A percentile compares a stretch with the other conserved stretches of the same genome.
These are phyloP conservation scores for Prostheceraeus crozeri DNA, from an alignment of 2,888 invertebrate genomes.

Conservation along the genomic window DNA sequence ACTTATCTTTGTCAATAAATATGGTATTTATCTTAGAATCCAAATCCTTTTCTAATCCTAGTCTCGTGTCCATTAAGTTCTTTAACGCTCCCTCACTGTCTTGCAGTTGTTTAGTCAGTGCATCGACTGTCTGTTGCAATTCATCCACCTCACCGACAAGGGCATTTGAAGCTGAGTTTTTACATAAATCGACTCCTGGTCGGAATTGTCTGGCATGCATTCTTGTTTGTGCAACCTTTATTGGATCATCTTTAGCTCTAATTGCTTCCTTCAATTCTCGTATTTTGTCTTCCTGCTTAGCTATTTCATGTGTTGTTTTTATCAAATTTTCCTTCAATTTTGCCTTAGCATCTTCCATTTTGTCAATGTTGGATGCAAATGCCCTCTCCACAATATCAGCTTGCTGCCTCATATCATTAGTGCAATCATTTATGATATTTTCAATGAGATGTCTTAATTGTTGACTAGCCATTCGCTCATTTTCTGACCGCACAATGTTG, in stretches of 20 bases:
- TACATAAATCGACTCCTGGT: constrained; percentile 73
- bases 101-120: constrained; percentile 50
- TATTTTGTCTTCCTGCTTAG: constrained; percentile 70
- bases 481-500: constrained; percentile 68
- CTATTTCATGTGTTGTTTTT: constrained; percentile 65
- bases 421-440: constrained; percentile 67
- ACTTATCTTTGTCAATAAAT: constrained; percentile 56
- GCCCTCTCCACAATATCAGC: constrained; percentile 73
- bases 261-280: constrained; percentile 65
- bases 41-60: constrained; percentile 56
- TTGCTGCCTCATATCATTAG: constrained; percentile 72
- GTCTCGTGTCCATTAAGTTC: constrained; percentile 55
- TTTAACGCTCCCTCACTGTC: constrained; percentile 53
- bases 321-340: constrained; percentile 66
- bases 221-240: constrained; percentile 79
- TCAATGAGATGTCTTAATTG: constrained; percentile 66
- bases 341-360: constrained; percentile 58
- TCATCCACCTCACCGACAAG: constrained; percentile 56
- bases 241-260: constrained; percentile 70
- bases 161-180: constrained; percentile 69
- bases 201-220: constrained; percentile 69
- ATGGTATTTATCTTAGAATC: constrained; percentile 55
- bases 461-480: constrained; percentile 68
- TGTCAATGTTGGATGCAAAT: constrained; percentile 68
- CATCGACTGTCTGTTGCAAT: constrained; percentile 53